Conservation (phyloP, 2,797 vertebrate species). For the Typhlichthys subterraneus region DNA sequence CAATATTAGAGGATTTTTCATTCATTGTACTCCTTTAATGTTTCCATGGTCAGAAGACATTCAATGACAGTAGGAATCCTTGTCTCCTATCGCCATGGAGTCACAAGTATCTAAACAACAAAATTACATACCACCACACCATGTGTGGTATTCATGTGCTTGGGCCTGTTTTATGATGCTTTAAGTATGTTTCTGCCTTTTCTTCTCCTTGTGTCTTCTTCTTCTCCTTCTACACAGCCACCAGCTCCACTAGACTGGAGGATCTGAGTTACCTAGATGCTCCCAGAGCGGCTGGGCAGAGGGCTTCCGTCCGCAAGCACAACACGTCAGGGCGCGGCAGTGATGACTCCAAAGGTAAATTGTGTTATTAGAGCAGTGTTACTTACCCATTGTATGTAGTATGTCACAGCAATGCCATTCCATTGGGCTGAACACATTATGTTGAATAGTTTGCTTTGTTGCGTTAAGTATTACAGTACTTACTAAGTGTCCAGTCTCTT, state of each 20-base stretch:
- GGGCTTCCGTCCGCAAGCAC: conserved; percentile 89
- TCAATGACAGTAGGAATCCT: conserved; percentile 38
- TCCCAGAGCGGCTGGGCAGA: conserved; percentile 86
- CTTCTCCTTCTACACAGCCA: conserved; percentile 74
- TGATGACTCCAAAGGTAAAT: conserved; percentile 89
- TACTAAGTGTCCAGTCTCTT: neutral
- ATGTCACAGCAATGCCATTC: conserved; percentile 19
- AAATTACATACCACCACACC: conserved; percentile 3
- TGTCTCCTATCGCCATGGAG: conserved; percentile 61
- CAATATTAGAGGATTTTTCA: conserved; percentile 16
- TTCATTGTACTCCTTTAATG: conserved; percentile 13
- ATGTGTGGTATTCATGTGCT: conserved; percentile 25
- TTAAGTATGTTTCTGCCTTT: conserved; percentile 8
- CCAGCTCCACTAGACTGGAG: conserved; percentile 95
- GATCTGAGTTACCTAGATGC: conserved; percentile 91
- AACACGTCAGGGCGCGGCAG: conserved; percentile 83
- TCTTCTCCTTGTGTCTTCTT: conserved; percentile 27
- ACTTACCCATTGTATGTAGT: neutral
- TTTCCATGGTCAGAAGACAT: conserved; percentile 48
- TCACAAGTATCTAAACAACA: conserved; percentile 51
- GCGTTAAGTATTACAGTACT: no score
- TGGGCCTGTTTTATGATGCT: conserved; percentile 16
- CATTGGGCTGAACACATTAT: conserved; percentile 7
- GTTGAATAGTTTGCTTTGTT: no score
- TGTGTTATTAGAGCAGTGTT: neutral